phyloP scores from a whole-genome alignment of 2,797 vertebrate species.

The Diplodus sargus region DNA sequence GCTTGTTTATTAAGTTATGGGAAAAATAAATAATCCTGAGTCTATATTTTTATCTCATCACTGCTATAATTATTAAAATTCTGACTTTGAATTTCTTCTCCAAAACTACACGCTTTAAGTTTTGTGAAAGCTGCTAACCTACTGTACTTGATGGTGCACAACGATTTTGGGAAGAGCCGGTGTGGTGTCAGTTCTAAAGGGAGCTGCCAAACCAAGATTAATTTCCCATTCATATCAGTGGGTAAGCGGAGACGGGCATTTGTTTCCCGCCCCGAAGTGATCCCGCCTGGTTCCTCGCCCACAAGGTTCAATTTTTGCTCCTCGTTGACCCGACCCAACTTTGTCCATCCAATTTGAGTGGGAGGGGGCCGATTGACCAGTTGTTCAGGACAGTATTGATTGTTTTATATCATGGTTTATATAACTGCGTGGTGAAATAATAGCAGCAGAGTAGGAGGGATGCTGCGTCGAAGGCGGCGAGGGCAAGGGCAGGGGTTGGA shows the following conservation, averaged over 20 bases:
- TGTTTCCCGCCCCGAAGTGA: background rate
- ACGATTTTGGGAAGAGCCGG: background rate
- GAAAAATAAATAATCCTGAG: too few relatives aligned
- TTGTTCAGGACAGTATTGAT: conserved; percentile 57
- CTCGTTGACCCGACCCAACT: conserved; percentile 28
- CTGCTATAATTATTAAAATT: too few relatives aligned
- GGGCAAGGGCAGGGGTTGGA: conserved; percentile 7
- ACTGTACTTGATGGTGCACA: background rate
- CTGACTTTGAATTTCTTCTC: too few relatives aligned
- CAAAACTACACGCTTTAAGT: background rate
- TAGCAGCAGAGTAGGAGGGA: conserved; percentile 30
- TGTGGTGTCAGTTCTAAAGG: background rate
- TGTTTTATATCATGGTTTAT: conserved; percentile 58
- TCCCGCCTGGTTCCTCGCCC: background rate
- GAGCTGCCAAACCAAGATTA: background rate
- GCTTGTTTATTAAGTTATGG: too few relatives aligned
- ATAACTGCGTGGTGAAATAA: conserved; percentile 53
- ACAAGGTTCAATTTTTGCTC: conserved; percentile 29
- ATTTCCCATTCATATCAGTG: background rate
- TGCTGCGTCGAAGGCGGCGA: background rate
- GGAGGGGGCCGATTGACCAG: conserved; percentile 20
- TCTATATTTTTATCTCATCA: too few relatives aligned
- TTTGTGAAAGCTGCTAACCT: background rate
- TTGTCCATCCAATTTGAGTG: conserved; percentile 10
- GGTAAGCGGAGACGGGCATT: background rate